Percentiles rank a stretch among this genome's conserved stretches.
These are phyloP conservation scores for Metopolophium dirhodum DNA, from an alignment of 1,140 invertebrate species.

Conservation along the genomic window DNA sequence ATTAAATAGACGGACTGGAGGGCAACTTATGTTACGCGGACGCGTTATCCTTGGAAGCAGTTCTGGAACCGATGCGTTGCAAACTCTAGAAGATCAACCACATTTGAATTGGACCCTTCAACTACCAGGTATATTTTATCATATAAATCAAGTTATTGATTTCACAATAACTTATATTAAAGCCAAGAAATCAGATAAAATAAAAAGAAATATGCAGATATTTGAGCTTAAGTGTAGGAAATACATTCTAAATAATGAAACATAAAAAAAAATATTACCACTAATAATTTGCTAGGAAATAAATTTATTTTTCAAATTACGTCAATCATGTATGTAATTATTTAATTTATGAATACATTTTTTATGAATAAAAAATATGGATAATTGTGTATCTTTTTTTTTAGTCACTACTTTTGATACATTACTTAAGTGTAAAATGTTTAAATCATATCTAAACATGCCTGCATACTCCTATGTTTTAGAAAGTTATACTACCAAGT, in stretches of 20 bases:
- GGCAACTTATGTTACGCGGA: slow-evolving; percentile 47
- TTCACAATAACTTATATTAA: background rate
- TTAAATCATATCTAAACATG: background rate
- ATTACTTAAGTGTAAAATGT: background rate
- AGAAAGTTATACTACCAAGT: background rate
- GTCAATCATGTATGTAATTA: too few species aligned
- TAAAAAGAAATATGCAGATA: too few species aligned
- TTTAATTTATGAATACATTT: background rate
- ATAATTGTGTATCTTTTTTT: background rate
- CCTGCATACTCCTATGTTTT: background rate
- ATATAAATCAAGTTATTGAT: background rate
- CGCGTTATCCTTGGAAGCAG: background rate
- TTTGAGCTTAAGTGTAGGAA: too few species aligned
- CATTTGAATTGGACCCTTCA: slow-evolving; percentile 57
- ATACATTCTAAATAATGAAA: background rate
- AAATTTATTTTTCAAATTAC: too few species aligned
- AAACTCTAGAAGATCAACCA: background rate
- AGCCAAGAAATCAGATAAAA: background rate
- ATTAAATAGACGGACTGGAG: slow-evolving; percentile 26
- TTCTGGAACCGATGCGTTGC: background rate
- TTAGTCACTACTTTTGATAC: background rate
- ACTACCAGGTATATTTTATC: slow-evolving; percentile 54
- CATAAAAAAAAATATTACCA: background rate
- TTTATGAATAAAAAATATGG: background rate
- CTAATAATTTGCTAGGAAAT: background rate